Evolutionary conservation across 2,113 vertebrate genomes (phyloP), one percentile per base, ranked within the genome.

Genomic region (Dunckerocampus dactyliophorus): DNA sequence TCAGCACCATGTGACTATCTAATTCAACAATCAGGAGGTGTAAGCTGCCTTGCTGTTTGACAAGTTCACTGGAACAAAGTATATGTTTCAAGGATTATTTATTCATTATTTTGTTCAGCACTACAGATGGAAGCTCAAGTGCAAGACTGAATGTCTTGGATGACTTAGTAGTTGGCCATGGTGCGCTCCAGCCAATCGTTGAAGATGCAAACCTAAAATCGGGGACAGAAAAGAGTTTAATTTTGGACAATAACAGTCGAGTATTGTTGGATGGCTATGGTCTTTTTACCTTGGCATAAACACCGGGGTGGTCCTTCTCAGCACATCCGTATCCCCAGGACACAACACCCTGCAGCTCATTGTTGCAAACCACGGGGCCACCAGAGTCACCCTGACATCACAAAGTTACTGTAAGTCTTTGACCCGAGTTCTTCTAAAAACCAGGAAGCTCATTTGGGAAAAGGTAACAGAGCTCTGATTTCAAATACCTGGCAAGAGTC

Each of bases 401-500:
- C 56, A 46, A 42, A 58, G 58, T 2, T 16, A 2, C 24, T 28
- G 24, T 12, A 7, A 17, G 45, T n/a, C 15, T 45, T 45, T 21
- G 11, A 13, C n/a, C 14, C 19, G 2, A 22, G 37, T 48, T 48
- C 7, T 8, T 6, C 47, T 16, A 6, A 16, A 16, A 4, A n/a
- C 47, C 9, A 48, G 13, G 3, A 1, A n/a, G 14, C 13, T 50
- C 1, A 22, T 17, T n/a, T 47, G 15, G 22, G 15, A n/a, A 37
- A 39, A 21, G 15, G 10, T 39, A 6, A 8, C 8, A 10, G 47
- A n/a, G 19, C 47, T 16, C n/a, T 8, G 45, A 47, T 31, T 47
- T 28, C 1, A 46, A 55, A 47, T 78, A 90, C 93, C 92, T 95
- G 91, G 62, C 92, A 95, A 49, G 92, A 90, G 81, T 94, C 92